Evolutionary conservation across 2,888 invertebrate genomes (phyloP).

Genomic region (Chirona hameri): DNA sequence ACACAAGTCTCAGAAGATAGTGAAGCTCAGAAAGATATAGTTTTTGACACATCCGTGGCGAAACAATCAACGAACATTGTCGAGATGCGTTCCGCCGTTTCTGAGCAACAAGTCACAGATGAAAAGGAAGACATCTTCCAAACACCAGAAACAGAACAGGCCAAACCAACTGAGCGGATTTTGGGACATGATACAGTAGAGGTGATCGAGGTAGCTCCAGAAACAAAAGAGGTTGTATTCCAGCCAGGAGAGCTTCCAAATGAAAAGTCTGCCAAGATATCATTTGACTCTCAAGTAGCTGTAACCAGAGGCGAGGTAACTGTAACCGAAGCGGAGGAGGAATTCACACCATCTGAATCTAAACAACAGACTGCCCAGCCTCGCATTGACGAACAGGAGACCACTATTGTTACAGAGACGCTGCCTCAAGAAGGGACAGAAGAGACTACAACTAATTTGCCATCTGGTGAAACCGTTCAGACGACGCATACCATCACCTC

Average conservation of each 20-base stretch:
- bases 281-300: not conserved
- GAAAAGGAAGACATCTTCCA: not conserved
- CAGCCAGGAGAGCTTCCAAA: not conserved
- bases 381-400: not conserved
- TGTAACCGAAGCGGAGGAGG: not conserved
- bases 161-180: not conserved
- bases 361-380: not conserved
- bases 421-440: not conserved
- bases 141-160: not conserved
- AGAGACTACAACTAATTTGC: not conserved
- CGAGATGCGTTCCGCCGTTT: not conserved
- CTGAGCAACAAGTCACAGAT: not conserved
- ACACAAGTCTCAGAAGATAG: not conserved
- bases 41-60: not conserved
- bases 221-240: not conserved
- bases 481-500: not conserved
- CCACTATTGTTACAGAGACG: not conserved
- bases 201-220: not conserved
- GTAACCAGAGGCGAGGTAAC: not conserved
- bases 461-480: not conserved
- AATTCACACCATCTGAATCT: not conserved
- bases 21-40: not conserved
- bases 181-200: not conserved
- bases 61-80: not conserved
- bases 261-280: not conserved